phyloP scores from a whole-genome alignment of 2,113 vertebrate species.

The Canis aureus region DNA sequence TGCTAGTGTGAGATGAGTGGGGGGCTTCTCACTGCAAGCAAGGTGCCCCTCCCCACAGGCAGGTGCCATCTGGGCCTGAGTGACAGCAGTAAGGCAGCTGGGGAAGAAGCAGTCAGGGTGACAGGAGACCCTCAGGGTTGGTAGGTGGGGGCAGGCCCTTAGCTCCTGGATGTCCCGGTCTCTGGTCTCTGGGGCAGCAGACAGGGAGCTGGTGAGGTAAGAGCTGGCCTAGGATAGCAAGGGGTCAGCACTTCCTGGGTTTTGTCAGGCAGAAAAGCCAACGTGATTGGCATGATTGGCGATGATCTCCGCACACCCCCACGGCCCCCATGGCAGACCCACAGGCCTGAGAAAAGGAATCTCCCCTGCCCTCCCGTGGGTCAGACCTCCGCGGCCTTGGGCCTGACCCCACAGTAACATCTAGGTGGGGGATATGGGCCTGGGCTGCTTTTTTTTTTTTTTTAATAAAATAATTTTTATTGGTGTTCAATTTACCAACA shows the following conservation, averaged over 20 bases:
- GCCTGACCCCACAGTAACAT: neutral
- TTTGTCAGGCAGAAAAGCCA: neutral
- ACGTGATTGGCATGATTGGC: neutral
- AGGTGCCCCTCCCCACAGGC: neutral
- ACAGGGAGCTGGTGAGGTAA: neutral
- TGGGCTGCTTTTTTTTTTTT: neutral
- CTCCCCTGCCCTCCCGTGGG: accelerated
- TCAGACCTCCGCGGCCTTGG: neutral
- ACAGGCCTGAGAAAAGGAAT: neutral
- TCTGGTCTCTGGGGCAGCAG: neutral
- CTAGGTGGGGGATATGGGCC: neutral
- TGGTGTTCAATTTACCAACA: too few relatives aligned
- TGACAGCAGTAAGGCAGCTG: too few relatives aligned
- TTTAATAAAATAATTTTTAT: too few relatives aligned
- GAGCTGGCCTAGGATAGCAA: neutral
- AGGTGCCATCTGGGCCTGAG: neutral
- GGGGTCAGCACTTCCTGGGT: neutral
- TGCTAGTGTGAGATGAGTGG: accelerated
- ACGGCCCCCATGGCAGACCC: accelerated
- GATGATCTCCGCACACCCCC: accelerated
- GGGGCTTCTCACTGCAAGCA: neutral
- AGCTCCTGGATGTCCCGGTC: neutral
- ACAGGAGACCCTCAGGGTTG: neutral
- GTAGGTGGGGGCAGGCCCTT: neutral
- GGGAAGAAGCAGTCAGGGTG: neutral